Conservation (phyloP, 1,140 invertebrate species). For the Ladona fulva region DNA sequence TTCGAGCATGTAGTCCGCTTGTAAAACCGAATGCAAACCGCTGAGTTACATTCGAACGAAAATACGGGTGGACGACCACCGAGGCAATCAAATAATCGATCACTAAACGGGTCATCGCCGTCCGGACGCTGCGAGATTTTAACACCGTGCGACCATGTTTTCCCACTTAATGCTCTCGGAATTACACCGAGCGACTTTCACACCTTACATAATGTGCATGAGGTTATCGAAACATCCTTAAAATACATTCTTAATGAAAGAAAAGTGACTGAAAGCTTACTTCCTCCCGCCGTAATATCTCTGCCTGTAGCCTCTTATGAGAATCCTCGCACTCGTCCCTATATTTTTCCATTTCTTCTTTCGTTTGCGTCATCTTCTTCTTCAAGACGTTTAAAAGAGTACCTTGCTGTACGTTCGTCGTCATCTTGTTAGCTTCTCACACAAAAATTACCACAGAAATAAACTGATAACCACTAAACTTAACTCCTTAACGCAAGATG, state of each 20-base stretch:
- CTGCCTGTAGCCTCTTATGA: slow-evolving; percentile 79
- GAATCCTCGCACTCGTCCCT: slow-evolving; percentile 92
- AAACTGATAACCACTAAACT: neutral
- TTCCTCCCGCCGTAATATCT: slow-evolving; percentile 88
- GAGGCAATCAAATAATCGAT: neutral
- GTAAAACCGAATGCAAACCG: too few relatives aligned
- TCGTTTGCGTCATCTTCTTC: slow-evolving; percentile 98
- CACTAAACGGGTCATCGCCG: neutral
- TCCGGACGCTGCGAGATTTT: neutral
- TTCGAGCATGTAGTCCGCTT: too few relatives aligned
- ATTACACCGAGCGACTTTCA: neutral
- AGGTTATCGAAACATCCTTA: too few relatives aligned
- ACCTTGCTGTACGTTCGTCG: slow-evolving; percentile 74
- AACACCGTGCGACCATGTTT: neutral
- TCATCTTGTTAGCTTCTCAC: slow-evolving; percentile 49
- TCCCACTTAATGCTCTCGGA: neutral
- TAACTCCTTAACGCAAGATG: slow-evolving; percentile 15
- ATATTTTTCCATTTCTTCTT: slow-evolving; percentile 95
- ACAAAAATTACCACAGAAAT: slow-evolving; percentile 3
- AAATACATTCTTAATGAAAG: too few relatives aligned
- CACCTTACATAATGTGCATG: too few relatives aligned
- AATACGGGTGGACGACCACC: neutral
- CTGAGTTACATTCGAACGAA: too few relatives aligned
- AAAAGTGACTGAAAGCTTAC: slow-evolving; percentile 49
- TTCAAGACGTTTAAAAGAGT: slow-evolving; percentile 91